A percentile compares a stretch with the other conserved stretches of the same genome.
Evolutionary conservation across 2,888 invertebrate species (phyloP).

Genomic region (Ophion costatus): DNA sequence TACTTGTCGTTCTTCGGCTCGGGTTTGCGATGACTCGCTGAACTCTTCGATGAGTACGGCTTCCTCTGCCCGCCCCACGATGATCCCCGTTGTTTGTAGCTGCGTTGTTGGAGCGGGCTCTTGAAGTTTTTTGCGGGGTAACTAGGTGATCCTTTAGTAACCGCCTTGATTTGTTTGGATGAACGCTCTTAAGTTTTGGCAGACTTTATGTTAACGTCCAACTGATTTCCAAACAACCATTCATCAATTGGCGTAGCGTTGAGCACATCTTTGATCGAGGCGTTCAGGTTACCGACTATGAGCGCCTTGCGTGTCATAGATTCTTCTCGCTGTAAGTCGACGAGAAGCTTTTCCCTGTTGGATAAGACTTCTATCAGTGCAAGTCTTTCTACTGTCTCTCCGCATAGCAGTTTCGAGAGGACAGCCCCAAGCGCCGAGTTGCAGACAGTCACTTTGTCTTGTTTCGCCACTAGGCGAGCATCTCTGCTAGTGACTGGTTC

Average conservation of each 20-base stretch:
- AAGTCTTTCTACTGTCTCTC: slow-evolving; percentile 29
- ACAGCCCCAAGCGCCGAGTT: slow-evolving; percentile 49
- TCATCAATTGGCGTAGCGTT: slow-evolving; percentile 55
- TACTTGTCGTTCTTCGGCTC: slow-evolving; percentile 37
- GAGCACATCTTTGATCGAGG: slow-evolving; percentile 57
- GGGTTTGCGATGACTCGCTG: slow-evolving; percentile 30
- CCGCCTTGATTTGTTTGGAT: slow-evolving; percentile 48
- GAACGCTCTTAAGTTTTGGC: slow-evolving; percentile 55
- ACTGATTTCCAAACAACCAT: slow-evolving; percentile 59
- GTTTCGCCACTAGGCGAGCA: slow-evolving; percentile 56
- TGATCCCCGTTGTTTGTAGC: slow-evolving; percentile 28
- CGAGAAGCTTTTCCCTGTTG: slow-evolving; percentile 51
- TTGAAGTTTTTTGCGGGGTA: slow-evolving; percentile 63
- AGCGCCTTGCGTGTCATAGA: slow-evolving; percentile 53
- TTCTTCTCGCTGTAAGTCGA: slow-evolving; percentile 63
- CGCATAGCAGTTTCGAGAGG: slow-evolving; percentile 52
- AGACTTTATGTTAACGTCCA: slow-evolving; percentile 51
- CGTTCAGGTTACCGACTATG: slow-evolving; percentile 49
- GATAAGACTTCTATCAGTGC: slow-evolving; percentile 50
- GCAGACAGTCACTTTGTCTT: slow-evolving; percentile 58
- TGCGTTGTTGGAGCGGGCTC: slow-evolving; percentile 51
- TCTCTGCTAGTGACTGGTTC: slow-evolving; percentile 60
- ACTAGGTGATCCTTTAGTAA: slow-evolving; percentile 25
- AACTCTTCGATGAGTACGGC: slow-evolving; percentile 21
- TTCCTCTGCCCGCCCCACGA: slow-evolving; percentile 43